These are phyloP conservation scores for Piprites chloris DNA, from an alignment of 2,113 vertebrate species.

Conservation along the genomic window DNA sequence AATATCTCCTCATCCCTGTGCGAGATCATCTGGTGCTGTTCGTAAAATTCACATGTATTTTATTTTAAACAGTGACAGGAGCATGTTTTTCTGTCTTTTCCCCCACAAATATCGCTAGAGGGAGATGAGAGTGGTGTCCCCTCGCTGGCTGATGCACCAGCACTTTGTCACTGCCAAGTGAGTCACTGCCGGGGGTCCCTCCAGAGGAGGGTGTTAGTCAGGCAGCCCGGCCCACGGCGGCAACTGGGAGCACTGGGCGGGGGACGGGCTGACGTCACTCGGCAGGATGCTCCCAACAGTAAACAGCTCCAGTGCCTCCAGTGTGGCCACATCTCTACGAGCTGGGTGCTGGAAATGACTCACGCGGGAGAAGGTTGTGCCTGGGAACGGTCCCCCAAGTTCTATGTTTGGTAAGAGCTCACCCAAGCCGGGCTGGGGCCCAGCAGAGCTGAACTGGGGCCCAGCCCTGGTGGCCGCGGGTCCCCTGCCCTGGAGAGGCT, in stretches of 20 bases:
- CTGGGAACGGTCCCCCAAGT: background rate
- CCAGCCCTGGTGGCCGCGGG: background rate
- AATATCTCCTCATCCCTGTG: background rate
- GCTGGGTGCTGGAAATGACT: background rate
- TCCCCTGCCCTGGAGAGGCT: background rate
- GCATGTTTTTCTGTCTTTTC: background rate
- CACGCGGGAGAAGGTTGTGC: background rate
- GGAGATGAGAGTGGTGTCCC: background rate
- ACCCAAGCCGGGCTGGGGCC: background rate
- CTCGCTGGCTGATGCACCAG: background rate
- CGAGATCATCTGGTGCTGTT: background rate
- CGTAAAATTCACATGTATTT: background rate
- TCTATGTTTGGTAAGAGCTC: fast-evolving
- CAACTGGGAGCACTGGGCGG: background rate
- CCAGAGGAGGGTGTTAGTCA: background rate
- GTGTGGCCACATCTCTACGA: background rate
- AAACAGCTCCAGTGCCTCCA: background rate
- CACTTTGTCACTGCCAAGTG: background rate
- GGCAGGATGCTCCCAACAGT: background rate
- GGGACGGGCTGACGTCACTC: background rate
- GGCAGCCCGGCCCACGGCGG: background rate
- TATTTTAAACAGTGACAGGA: slow-evolving; percentile 8
- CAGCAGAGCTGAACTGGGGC: background rate
- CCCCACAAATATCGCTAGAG: background rate
- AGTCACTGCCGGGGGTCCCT: background rate